A percentile compares a stretch with the other conserved stretches of the same genome.
Evolutionary conservation across 1,140 invertebrate genomes (phyloP).

Genomic region (Mycetomoellerius zeteki): DNA sequence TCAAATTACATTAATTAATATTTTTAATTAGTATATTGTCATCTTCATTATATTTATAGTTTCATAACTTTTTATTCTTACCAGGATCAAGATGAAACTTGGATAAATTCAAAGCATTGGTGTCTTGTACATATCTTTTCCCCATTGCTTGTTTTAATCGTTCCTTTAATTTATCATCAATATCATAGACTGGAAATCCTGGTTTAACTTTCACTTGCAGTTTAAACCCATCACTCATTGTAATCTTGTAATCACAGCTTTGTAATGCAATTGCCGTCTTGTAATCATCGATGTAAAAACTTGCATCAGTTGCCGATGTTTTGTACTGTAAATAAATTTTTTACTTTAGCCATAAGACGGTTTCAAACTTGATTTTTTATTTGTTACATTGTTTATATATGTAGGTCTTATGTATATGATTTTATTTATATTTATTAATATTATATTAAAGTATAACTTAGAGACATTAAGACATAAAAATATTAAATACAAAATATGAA

Average conservation of each 20-base stretch:
- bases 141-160: constrained; percentile 93
- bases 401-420: background rate
- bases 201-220: constrained; percentile 89
- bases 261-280: constrained; percentile 89
- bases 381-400: too few species aligned
- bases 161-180: constrained; percentile 90
- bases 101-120: constrained; percentile 93
- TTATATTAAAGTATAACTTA: too few species aligned
- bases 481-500: background rate
- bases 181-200: constrained; percentile 88
- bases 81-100: constrained; percentile 93
- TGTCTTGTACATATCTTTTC: constrained; percentile 92
- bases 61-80: constrained; percentile 73
- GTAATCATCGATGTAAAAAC: constrained; percentile 91
- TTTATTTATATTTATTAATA: too few species aligned
- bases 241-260: constrained; percentile 89
- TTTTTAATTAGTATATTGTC: constrained; percentile 83
- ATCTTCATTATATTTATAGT: background rate
- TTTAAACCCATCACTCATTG: constrained; percentile 90
- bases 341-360: background rate
- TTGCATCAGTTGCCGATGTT: constrained; percentile 86
- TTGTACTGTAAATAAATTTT: constrained; percentile 84
- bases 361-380: background rate
- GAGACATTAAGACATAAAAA: background rate
- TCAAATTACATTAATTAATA: background rate